These are phyloP conservation scores for Girardinus metallicus DNA, from an alignment of 2,797 vertebrate species.

Conservation along the genomic window DNA sequence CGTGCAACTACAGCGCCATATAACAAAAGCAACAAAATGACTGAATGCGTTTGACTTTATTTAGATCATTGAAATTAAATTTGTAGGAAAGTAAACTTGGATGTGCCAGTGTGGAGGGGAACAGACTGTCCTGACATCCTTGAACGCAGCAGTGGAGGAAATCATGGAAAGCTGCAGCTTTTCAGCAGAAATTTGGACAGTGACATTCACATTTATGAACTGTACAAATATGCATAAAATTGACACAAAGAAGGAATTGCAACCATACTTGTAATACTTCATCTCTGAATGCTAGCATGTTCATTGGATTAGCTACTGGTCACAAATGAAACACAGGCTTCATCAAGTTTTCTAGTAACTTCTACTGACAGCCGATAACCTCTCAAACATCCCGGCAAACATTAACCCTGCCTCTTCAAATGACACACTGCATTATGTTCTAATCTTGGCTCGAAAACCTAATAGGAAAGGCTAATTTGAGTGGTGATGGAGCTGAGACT, in stretches of 20 bases:
- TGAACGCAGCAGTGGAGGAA: conserved; percentile 8
- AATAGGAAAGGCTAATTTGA: conserved; percentile 81
- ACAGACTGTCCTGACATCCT: neutral
- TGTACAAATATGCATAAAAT: conserved; percentile 58
- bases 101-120: neutral
- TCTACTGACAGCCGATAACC: conserved; percentile 74
- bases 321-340: conserved; percentile 72
- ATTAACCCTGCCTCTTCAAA: conserved; percentile 72
- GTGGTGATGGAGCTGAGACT: conserved; percentile 74
- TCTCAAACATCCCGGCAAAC: conserved; percentile 70
- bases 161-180: conserved; percentile 11
- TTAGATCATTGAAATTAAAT: neutral
- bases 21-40: neutral
- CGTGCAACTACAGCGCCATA: neutral
- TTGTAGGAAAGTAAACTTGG: neutral
- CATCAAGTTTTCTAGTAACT: conserved; percentile 74
- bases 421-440: conserved; percentile 75
- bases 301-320: conserved; percentile 69
- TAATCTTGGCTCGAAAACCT: conserved; percentile 78
- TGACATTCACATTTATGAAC: conserved; percentile 49
- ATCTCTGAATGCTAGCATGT: conserved; percentile 62
- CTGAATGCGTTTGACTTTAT: neutral
- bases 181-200: conserved; percentile 15
- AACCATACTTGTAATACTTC: conserved; percentile 62
- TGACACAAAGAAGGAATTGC: conserved; percentile 41